phyloP scores from a whole-genome alignment of 2,888 invertebrate genomes.

The Temnothorax ravouxi region DNA sequence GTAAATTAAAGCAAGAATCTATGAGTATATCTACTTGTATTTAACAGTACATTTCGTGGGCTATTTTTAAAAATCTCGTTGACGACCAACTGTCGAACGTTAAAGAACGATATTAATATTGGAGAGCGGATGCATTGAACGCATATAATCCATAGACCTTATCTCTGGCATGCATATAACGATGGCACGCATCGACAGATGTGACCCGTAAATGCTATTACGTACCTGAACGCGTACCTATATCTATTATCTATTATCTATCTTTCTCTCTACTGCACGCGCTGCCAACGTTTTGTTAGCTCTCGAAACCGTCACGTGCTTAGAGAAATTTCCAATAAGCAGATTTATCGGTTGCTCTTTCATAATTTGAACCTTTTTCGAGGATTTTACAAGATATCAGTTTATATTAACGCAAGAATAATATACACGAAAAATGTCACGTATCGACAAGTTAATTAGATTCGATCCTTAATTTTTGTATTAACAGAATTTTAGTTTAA shows the following conservation, averaged over 20 bases:
- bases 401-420: background rate
- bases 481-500: background rate
- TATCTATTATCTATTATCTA: constrained; percentile 61
- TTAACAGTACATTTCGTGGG: background rate
- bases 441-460: background rate
- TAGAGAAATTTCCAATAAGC: background rate
- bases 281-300: constrained; percentile 27
- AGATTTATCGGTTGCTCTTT: background rate
- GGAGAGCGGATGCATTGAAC: constrained; percentile 35
- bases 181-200: constrained; percentile 63
- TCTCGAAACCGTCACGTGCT: constrained; percentile 6
- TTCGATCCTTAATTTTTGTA: too few species aligned
- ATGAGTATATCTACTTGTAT: background rate
- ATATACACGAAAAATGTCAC: background rate
- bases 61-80: background rate
- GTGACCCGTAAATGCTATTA: constrained; percentile 67
- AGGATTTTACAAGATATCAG: background rate
- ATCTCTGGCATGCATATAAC: constrained; percentile 55
- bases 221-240: constrained; percentile 14
- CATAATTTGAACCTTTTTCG: background rate
- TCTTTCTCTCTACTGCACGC: constrained; percentile 5
- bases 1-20: background rate
- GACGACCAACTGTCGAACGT: background rate
- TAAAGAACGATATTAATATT: constrained; percentile 36
- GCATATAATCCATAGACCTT: constrained; percentile 62